Evolutionary conservation across 2,113 vertebrate species (phyloP), one percentile per base, ranked within the genome.

Genomic region (Podocnemis expansa): DNA sequence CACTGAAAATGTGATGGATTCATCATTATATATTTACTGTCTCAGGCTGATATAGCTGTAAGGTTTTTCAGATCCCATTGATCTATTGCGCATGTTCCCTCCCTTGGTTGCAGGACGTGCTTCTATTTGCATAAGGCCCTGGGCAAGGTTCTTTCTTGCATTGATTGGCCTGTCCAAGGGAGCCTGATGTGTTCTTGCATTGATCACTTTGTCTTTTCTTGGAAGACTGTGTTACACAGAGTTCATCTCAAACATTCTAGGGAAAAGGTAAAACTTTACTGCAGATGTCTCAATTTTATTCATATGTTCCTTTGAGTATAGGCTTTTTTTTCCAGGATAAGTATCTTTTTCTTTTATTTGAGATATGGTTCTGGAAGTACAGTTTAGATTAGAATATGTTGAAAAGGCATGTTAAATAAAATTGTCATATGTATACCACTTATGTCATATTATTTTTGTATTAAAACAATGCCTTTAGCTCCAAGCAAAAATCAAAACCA

Each of bases 71-170:
- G 97, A 97, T 97, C 98, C 98, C 98, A 99, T 99, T 99, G 99
- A 99, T 99, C 99, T 99, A 99, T 98, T 99, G 98, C 98, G 98
- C 99, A 99, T 99, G 99, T 99, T 98, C 98, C 98, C 98, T 99
- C 99, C 98, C 97, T 97, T 97, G 99, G 98, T 99, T 99, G 98
- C 98, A 97, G 98, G 98, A 99, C 98, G 98, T 99, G 99, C 98
- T 98, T 98, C 98, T 98, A 99, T 99, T 99, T 99, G 99, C 99
- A 99, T 99, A 99, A 99, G 98, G 99, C 99, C 99, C 99, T 99
- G 99, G 99, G 99, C 99, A 99, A 99, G 99, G 99, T 99, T 99
- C 98, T 99, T 99, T 99, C 98, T 99, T 98, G 98, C 99, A 99
- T 99, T 99, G 99, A 99, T 99, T 99, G 99, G 99, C 98, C 99